Evolutionary conservation across 92 coral and sea anemone genomes (phyloP).

Genomic region (Actinostola sp.): DNA sequence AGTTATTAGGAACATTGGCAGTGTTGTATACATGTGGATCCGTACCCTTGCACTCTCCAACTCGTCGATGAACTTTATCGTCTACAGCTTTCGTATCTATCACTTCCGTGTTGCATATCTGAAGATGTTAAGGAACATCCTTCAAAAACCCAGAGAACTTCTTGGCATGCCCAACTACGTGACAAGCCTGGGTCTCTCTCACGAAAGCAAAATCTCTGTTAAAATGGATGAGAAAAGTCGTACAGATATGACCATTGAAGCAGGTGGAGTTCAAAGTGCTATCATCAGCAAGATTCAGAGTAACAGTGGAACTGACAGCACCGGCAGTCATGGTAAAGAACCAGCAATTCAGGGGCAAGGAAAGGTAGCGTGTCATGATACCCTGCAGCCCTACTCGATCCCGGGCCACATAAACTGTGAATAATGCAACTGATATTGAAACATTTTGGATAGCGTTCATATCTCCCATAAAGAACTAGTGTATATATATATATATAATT

Average conservation of each 20-base stretch:
- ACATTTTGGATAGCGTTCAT: too few species aligned
- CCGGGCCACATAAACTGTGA: slow-evolving; percentile 8
- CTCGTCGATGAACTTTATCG: slow-evolving; percentile 32
- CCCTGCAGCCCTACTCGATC: neutral
- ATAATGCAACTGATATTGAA: neutral
- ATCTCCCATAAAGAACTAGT: too few species aligned
- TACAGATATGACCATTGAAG: neutral
- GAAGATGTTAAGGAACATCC: neutral
- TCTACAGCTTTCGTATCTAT: slow-evolving; percentile 23
- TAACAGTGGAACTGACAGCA: neutral
- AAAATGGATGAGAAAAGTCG: neutral
- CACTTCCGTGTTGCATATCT: slow-evolving; percentile 27
- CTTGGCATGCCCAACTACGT: neutral
- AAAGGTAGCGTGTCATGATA: neutral
- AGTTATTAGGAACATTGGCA: slow-evolving; percentile 11
- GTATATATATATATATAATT: too few species aligned
- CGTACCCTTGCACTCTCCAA: slow-evolving; percentile 27
- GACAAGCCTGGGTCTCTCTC: neutral
- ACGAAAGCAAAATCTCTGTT: slow-evolving; percentile 1
- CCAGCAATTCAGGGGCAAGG: neutral
- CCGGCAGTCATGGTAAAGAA: neutral
- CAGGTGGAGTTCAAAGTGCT: neutral
- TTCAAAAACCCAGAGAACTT: neutral
- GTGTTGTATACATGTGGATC: slow-evolving; percentile 32
- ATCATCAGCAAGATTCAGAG: neutral